Conservation (phyloP, 2,797 vertebrate genomes). For the Paramormyrops hopkinsi region DNA sequence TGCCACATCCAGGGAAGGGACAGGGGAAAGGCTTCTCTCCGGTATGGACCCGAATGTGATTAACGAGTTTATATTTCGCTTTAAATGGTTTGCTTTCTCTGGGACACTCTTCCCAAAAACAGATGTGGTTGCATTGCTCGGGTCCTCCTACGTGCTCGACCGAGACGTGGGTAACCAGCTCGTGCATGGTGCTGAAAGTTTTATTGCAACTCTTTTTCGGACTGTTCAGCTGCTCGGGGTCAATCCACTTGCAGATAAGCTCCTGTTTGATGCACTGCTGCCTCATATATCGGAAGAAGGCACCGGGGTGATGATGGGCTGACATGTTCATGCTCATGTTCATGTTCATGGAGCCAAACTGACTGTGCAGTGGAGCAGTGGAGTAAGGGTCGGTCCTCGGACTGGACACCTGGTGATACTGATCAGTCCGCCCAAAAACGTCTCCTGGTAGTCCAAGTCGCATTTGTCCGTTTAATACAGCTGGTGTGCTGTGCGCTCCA, state of each 20-base stretch:
- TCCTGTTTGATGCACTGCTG: conserved; percentile 83
- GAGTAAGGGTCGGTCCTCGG: conserved; percentile 75
- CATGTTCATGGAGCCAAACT: conserved; percentile 77
- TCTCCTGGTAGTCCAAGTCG: conserved; percentile 72
- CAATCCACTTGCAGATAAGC: conserved; percentile 83
- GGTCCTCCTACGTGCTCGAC: conserved; percentile 81
- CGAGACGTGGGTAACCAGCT: conserved; percentile 79
- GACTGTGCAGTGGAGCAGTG: conserved; percentile 71
- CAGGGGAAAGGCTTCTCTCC: conserved; percentile 84
- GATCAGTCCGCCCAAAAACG: conserved; percentile 75
- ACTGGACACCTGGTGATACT: conserved; percentile 75
- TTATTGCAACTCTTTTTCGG: conserved; percentile 77
- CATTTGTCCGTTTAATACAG: conserved; percentile 76
- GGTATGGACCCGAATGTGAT: conserved; percentile 81
- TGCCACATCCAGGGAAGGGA: conserved; percentile 79
- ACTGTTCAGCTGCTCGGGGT: conserved; percentile 68
- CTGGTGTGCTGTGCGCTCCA: conserved; percentile 63
- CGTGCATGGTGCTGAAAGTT: conserved; percentile 85
- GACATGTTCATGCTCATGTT: conserved; percentile 79
- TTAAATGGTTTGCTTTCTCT: conserved; percentile 80
- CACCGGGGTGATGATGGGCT: conserved; percentile 69
- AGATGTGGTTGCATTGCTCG: conserved; percentile 78
- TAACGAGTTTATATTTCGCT: conserved; percentile 84
- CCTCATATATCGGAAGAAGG: conserved; percentile 82
- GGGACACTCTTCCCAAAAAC: conserved; percentile 79